Evolutionary conservation across 2,797 vertebrate species (phyloP).

Genomic region (Pipistrellus pipistrellus): DNA sequence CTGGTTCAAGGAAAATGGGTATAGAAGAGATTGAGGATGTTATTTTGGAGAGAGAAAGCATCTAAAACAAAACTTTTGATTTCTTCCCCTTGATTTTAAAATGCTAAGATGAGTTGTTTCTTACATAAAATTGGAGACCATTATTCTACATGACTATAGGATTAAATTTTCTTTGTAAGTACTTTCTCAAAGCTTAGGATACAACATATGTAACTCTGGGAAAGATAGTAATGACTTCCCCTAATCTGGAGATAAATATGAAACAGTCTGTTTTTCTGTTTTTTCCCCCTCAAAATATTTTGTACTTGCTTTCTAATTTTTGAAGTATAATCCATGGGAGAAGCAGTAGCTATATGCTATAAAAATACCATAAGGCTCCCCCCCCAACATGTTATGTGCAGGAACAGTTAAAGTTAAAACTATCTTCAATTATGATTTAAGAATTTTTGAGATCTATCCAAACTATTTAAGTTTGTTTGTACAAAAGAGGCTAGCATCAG

Average conservation of each 20-base stretch:
- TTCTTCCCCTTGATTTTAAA: constrained; percentile 36
- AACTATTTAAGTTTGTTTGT: constrained; percentile 68
- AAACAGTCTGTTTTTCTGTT: background rate
- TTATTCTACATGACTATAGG: background rate
- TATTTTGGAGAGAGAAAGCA: constrained; percentile 41
- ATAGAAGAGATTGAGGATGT: constrained; percentile 7
- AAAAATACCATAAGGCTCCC: background rate
- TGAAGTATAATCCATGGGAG: background rate
- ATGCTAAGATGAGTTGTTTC: background rate
- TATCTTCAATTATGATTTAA: constrained; percentile 51
- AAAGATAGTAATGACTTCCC: background rate
- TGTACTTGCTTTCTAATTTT: constrained; percentile 20
- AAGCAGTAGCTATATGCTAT: background rate
- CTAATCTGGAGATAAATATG: constrained; percentile 8
- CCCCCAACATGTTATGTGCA: background rate
- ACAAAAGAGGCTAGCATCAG: constrained; percentile 58
- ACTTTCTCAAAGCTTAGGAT: background rate
- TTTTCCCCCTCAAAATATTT: constrained; percentile 59
- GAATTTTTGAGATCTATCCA: constrained; percentile 24
- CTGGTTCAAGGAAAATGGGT: background rate
- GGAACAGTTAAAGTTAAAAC: constrained; percentile 37
- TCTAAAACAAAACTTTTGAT: constrained; percentile 54
- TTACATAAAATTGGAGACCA: constrained; percentile 41
- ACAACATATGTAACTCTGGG: background rate
- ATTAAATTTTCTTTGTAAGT: constrained; percentile 42